A percentile compares a stretch with the other conserved stretches of the same genome.
Conservation (phyloP, 1,140 invertebrate species). For the Himalopsyche phryganea region DNA sequence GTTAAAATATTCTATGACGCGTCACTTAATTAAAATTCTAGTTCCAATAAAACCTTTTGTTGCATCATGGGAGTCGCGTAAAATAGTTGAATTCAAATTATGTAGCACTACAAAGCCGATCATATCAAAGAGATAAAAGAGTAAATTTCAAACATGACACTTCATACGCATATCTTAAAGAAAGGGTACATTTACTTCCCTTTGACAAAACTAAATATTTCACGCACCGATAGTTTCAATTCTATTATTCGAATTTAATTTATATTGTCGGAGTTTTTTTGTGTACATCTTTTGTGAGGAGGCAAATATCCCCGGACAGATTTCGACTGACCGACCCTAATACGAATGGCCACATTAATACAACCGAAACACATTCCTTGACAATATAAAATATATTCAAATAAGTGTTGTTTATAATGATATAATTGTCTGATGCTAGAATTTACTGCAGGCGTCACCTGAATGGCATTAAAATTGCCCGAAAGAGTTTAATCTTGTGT, state of each 20-base stretch:
- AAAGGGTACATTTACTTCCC: conserved; percentile 22
- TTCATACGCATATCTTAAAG: conserved; percentile 12
- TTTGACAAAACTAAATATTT: conserved; percentile 33
- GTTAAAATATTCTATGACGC: too few relatives aligned
- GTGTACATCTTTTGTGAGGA: conserved; percentile 13
- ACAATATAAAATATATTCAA: too few relatives aligned
- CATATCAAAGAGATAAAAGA: conserved; percentile 29
- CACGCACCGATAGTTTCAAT: conserved; percentile 28
- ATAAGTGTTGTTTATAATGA: too few relatives aligned
- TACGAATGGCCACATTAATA: not conserved
- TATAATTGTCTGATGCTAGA: too few relatives aligned
- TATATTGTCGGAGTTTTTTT: conserved; percentile 25
- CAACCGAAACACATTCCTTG: not conserved
- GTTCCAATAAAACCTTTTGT: not conserved
- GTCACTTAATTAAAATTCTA: too few relatives aligned
- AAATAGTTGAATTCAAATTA: conserved; percentile 14
- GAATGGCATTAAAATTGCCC: too few relatives aligned
- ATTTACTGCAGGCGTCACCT: too few relatives aligned
- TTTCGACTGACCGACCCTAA: conserved; percentile 8
- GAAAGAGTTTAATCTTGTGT: too few relatives aligned
- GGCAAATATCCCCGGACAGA: not conserved
- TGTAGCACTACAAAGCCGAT: conserved; percentile 26
- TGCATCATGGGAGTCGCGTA: conserved; percentile 2
- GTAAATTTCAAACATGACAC: conserved; percentile 30
- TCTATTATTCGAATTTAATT: conserved; percentile 25